phyloP scores from a whole-genome alignment of 2,113 vertebrate species.

The Neotragus moschatus region DNA sequence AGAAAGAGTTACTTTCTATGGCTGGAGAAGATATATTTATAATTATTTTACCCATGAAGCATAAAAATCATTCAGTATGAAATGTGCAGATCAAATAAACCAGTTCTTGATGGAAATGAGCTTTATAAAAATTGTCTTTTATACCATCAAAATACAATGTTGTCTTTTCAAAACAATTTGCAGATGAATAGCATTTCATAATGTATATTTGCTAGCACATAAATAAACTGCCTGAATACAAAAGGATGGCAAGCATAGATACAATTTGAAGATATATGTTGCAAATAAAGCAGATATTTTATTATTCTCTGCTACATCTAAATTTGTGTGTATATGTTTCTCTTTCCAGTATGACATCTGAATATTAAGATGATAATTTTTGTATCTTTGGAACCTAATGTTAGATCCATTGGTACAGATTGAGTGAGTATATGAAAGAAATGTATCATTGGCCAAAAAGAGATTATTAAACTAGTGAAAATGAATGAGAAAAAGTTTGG shows the following conservation, averaged over 20 bases:
- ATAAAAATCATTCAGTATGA: conserved; percentile 64
- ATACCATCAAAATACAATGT: conserved; percentile 43
- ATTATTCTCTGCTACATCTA: neutral
- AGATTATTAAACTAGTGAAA: conserved; percentile 15
- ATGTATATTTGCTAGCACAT: conserved; percentile 60
- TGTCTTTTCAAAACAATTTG: conserved; percentile 57
- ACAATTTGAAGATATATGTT: neutral
- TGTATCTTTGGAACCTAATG: neutral
- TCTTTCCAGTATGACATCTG: neutral
- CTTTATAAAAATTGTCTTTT: conserved; percentile 63
- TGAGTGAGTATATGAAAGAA: neutral
- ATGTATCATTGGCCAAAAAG: conserved; percentile 13
- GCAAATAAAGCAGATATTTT: conserved; percentile 13
- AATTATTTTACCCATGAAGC: conserved; percentile 51
- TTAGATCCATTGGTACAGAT: neutral
- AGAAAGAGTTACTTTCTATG: conserved; percentile 44
- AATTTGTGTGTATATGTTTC: neutral
- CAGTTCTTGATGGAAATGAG: conserved; percentile 48
- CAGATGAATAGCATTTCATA: conserved; percentile 44
- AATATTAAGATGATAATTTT: neutral
- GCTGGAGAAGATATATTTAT: conserved; percentile 49
- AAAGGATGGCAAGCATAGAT: conserved; percentile 3
- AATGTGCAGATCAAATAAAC: conserved; percentile 58
- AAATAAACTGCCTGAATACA: conserved; percentile 49
- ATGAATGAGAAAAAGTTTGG: neutral